Evolutionary conservation across 2,797 vertebrate genomes (phyloP).

Genomic region (Podarcis lilfordi): DNA sequence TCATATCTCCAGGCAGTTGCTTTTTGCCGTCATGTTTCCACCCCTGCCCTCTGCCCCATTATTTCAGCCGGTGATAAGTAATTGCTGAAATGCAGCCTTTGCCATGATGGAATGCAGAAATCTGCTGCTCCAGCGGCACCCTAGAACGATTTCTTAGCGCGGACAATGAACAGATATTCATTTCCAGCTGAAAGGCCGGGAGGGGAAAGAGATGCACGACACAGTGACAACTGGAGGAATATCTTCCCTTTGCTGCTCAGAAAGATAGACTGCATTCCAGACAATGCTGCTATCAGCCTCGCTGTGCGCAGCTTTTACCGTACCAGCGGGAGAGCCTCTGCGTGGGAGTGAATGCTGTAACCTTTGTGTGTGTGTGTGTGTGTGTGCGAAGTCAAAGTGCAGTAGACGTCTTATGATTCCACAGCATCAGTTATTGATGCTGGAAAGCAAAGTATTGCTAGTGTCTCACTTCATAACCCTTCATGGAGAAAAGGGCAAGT

Average conservation of each 20-base stretch:
- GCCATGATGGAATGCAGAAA: not conserved
- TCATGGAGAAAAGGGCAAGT: not conserved
- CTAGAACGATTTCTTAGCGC: not conserved
- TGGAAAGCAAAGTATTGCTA: not conserved
- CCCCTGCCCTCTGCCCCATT: not conserved
- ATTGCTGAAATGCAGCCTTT: not conserved
- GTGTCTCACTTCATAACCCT: not conserved
- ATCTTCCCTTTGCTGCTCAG: not conserved
- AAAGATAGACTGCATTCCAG: not conserved
- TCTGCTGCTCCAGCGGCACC: not conserved
- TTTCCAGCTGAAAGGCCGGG: not conserved
- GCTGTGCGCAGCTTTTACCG: not conserved
- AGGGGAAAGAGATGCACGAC: not conserved
- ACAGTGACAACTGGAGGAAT: not conserved
- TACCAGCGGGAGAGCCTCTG: not conserved
- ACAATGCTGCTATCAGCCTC: not conserved
- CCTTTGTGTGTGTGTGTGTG: not conserved
- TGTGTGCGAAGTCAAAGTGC: not conserved
- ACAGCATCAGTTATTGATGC: not conserved
- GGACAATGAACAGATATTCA: not conserved
- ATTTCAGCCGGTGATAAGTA: not conserved
- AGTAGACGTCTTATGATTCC: not conserved
- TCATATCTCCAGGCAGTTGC: not conserved
- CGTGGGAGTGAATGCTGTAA: not conserved
- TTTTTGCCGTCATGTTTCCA: not conserved